These are phyloP conservation scores for Eulemur rubriventer DNA, from an alignment of 2,797 vertebrate species.

Conservation along the genomic window DNA sequence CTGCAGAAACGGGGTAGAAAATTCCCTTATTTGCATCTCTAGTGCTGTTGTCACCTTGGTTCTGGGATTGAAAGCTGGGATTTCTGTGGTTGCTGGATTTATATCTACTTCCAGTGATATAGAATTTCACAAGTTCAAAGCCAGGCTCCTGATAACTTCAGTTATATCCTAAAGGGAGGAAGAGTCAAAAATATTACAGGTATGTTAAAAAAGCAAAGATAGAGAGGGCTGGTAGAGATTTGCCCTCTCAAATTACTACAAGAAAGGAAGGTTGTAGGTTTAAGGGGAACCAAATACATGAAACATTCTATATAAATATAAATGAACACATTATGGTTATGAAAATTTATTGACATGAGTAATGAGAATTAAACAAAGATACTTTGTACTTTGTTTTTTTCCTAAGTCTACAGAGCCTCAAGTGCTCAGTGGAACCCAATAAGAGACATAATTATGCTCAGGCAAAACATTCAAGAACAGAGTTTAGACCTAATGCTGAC, in stretches of 20 bases:
- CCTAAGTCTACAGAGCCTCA: background rate
- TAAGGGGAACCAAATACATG: constrained; percentile 1
- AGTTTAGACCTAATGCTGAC: background rate
- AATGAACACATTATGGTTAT: background rate
- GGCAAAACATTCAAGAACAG: constrained; percentile 42
- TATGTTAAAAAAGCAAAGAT: constrained; percentile 17
- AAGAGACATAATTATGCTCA: constrained; percentile 22
- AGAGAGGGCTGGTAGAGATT: background rate
- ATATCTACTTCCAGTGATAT: background rate
- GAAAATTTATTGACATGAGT: background rate
- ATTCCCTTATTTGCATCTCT: constrained; percentile 1
- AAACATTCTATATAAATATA: constrained; percentile 26
- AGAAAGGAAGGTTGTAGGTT: background rate
- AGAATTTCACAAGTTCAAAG: constrained; percentile 42
- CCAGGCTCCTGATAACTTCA: background rate
- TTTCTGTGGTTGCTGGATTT: constrained; percentile 19
- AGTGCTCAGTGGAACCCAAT: background rate
- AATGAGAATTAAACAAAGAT: constrained; percentile 37
- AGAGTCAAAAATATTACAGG: background rate
- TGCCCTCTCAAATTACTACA: background rate
- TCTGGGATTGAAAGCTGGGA: constrained; percentile 2
- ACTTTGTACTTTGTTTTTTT: constrained; percentile 10
- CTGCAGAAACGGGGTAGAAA: background rate
- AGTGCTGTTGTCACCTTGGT: background rate
- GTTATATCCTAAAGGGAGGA: constrained; percentile 23